Evolutionary conservation across 2,113 vertebrate species (phyloP), one percentile per base, ranked within the genome.

Genomic region (Columba janthina): DNA sequence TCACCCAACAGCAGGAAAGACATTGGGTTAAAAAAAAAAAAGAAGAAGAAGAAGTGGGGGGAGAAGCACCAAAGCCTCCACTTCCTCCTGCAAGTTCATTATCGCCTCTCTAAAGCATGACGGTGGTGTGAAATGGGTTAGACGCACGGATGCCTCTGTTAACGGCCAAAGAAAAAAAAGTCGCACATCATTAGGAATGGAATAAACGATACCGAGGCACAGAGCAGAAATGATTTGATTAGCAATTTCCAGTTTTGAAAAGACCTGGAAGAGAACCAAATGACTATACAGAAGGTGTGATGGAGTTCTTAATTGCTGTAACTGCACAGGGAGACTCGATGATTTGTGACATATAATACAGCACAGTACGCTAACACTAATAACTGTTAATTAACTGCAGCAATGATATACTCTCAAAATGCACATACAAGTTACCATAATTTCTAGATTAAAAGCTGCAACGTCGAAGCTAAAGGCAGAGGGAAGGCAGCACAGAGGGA

Each of bases 381-480:
- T 99, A 99, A 99, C 98, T 98, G 99, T 99, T 99, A 99, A 99
- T 99, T 99, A 99, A 99, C 98, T 99, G 98, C 98, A 98, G 98
- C 98, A 98, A 98, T 98, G 98, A 99, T 98, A 98, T 98, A 97
- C 98, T 98, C 98, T 98, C 97, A 98, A 98, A 98, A 98, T 98
- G 98, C 98, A 98, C 94, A 98, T 98, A 97, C 93, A 97, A 98
- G 97, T 98, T 98, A 98, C 98, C 98, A 98, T 98, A 98, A 98
- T 98, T 98, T 98, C 98, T 96, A 98, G 98, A 99, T 99, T 98
- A 99, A 99, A 99, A 98, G 98, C 98, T 97, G 97, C 96, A 94
- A 95, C 26, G 88, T 97, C 62, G 90, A 97, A 98, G 97, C 98
- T 98, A 98, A 97, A 98, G 97, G 97, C 96, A 95, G 73, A 95